These are phyloP conservation scores for Apolygus lucorum DNA, from an alignment of 1,140 invertebrate genomes.

Conservation along the genomic window DNA sequence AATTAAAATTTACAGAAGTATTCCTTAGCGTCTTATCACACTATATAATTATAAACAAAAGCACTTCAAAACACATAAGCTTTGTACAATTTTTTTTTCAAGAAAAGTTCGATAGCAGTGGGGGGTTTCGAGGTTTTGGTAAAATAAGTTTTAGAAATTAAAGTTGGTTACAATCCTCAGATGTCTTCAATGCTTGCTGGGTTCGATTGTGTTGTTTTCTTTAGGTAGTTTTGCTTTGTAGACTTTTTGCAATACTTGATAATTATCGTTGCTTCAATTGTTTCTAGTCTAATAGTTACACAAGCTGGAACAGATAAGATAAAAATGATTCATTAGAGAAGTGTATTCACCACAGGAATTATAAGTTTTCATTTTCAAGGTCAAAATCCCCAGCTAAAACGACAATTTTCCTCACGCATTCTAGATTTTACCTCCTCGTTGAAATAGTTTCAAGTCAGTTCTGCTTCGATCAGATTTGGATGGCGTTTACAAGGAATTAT, in stretches of 20 bases:
- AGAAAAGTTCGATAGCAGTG: slow-evolving; percentile 14
- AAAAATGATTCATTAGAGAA: no score
- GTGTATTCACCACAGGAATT: no score
- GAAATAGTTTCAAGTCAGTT: no score
- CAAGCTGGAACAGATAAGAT: slow-evolving; percentile 54
- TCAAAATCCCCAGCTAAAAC: no score
- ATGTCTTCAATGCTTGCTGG: slow-evolving; percentile 85
- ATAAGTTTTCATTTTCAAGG: no score
- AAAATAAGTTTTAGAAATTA: slow-evolving; percentile 29
- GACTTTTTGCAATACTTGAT: slow-evolving; percentile 37
- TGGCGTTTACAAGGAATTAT: no score
- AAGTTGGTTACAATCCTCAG: slow-evolving; percentile 60
- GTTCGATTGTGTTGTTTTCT: slow-evolving; percentile 56
- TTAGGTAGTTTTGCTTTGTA: neutral
- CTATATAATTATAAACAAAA: neutral
- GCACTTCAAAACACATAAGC: slow-evolving; percentile 14
- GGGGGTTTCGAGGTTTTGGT: slow-evolving; percentile 15
- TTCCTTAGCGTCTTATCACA: neutral
- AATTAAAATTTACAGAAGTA: neutral
- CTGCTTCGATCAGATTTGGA: no score
- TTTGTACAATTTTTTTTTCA: slow-evolving; percentile 12
- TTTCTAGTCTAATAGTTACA: slow-evolving; percentile 67
- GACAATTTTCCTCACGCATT: no score
- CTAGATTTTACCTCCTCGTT: no score
- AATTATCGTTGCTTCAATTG: slow-evolving; percentile 37